phyloP scores from a whole-genome alignment of 2,888 invertebrate genomes.

The Cosmopolites sordidus region DNA sequence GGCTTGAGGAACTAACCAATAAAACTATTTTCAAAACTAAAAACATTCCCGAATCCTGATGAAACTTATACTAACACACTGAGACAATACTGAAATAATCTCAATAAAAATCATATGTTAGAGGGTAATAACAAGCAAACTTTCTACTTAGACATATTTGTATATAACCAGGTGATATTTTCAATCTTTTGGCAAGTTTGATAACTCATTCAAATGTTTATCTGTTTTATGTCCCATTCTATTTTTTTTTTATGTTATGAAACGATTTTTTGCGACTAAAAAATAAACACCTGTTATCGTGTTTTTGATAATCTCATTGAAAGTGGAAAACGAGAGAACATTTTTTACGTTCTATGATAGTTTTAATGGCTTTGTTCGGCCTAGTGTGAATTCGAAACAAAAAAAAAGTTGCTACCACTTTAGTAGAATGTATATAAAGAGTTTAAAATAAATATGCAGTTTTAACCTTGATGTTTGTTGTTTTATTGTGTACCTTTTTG shows the following conservation, averaged over 20 bases:
- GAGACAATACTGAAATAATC: slow-evolving; percentile 8
- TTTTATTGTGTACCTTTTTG: no score
- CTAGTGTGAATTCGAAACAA: slow-evolving; percentile 7
- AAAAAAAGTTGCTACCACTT: slow-evolving; percentile 11
- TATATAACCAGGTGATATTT: slow-evolving; percentile 3
- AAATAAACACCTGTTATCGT: no score
- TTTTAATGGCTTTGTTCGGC: slow-evolving; percentile 12
- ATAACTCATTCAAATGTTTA: no score
- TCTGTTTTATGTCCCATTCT: not conserved
- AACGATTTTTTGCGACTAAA: no score
- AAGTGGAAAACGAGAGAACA: not conserved
- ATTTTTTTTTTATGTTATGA: not conserved
- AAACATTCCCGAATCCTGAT: slow-evolving; percentile 5
- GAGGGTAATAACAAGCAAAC: no score
- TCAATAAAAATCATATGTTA: not conserved
- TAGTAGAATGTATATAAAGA: slow-evolving; percentile 10
- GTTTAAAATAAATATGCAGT: slow-evolving; percentile 12
- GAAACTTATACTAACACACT: not conserved
- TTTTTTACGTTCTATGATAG: slow-evolving; percentile 8
- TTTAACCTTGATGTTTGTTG: slow-evolving; percentile 1
- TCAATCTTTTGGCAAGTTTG: not conserved
- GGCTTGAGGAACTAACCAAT: no score
- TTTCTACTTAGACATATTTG: not conserved
- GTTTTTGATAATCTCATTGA: not conserved
- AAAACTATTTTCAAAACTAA: not conserved